phyloP scores from a whole-genome alignment of 1,140 invertebrate species.

The Pseudomyrmex flavicornis region DNA sequence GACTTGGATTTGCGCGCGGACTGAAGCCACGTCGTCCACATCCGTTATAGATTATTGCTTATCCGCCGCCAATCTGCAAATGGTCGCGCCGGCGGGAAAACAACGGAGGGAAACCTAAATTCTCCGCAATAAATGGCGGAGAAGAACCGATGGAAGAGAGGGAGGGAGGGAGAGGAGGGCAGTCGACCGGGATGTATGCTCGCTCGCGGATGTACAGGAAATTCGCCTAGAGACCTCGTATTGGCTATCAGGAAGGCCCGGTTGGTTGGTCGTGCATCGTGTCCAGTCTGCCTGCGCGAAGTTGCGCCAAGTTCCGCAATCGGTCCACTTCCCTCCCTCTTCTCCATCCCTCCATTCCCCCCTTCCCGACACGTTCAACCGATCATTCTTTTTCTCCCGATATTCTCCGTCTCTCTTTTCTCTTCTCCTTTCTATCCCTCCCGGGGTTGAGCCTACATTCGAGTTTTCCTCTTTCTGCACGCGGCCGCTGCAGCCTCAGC shows the following conservation, averaged over 20 bases:
- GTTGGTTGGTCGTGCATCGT: constrained; percentile 60
- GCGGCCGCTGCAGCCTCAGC: constrained; percentile 64
- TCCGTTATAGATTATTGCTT: constrained; percentile 60
- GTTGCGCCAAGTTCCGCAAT: constrained; percentile 70
- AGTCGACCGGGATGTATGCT: constrained; percentile 26
- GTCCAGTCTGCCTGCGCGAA: constrained; percentile 60
- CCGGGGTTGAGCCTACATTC: constrained; percentile 55
- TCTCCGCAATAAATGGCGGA: constrained; percentile 49
- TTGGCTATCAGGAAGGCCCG: constrained; percentile 56
- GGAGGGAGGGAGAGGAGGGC: neutral
- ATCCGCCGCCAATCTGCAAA: constrained; percentile 57
- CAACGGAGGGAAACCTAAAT: constrained; percentile 59
- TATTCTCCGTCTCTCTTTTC: constrained; percentile 9
- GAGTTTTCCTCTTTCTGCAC: constrained; percentile 67
- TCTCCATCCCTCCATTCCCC: constrained; percentile 18
- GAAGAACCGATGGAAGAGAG: neutral
- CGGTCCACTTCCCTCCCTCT: constrained; percentile 55
- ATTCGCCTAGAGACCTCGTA: constrained; percentile 60
- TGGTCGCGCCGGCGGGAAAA: constrained; percentile 51
- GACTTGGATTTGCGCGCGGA: constrained; percentile 42
- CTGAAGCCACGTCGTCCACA: constrained; percentile 27
- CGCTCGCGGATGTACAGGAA: constrained; percentile 54
- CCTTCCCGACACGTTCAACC: neutral
- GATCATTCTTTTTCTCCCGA: constrained; percentile 57
- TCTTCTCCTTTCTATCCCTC: neutral